These are phyloP conservation scores for Magallana gigas DNA, from an alignment of 1,140 invertebrate species.

Conservation along the genomic window DNA sequence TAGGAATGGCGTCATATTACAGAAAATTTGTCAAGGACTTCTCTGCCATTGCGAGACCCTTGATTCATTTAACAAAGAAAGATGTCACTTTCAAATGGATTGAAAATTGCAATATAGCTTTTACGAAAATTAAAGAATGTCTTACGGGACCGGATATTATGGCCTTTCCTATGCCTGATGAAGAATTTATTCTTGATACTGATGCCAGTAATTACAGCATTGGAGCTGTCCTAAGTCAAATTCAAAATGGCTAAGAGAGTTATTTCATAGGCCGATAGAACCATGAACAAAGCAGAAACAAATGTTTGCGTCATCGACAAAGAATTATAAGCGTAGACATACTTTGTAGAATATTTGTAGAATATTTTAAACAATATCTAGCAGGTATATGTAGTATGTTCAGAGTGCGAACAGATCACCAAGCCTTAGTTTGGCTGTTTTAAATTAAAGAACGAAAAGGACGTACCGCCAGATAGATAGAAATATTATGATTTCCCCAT, in stretches of 20 bases:
- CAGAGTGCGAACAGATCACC: constrained; percentile 62
- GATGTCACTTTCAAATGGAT: constrained; percentile 50
- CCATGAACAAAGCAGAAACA: constrained; percentile 49
- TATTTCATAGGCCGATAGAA: too few species aligned
- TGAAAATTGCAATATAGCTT: constrained; percentile 52
- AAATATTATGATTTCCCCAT: too few species aligned
- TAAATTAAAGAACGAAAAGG: too few species aligned
- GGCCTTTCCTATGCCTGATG: constrained; percentile 31
- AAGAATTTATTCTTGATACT: too few species aligned
- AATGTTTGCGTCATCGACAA: too few species aligned
- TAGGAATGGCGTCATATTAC: not conserved
- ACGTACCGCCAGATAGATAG: too few species aligned
- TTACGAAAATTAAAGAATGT: constrained; percentile 56
- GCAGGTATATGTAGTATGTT: constrained; percentile 54
- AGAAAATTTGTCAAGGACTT: constrained; percentile 48
- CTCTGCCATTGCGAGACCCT: constrained; percentile 50
- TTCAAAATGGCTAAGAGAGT: too few species aligned
- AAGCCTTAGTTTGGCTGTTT: constrained; percentile 63
- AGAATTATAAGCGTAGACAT: too few species aligned
- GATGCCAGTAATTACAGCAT: too few species aligned
- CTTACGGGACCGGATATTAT: constrained; percentile 57
- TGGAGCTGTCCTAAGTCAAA: too few species aligned
- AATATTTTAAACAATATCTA: constrained; percentile 61
- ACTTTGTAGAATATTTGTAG: constrained; percentile 48
- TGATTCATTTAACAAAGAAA: constrained; percentile 55